A percentile compares a stretch with the other conserved stretches of the same genome.
Evolutionary conservation across 2,888 invertebrate genomes (phyloP).

Genomic region (Fissipunctia ypsillon): DNA sequence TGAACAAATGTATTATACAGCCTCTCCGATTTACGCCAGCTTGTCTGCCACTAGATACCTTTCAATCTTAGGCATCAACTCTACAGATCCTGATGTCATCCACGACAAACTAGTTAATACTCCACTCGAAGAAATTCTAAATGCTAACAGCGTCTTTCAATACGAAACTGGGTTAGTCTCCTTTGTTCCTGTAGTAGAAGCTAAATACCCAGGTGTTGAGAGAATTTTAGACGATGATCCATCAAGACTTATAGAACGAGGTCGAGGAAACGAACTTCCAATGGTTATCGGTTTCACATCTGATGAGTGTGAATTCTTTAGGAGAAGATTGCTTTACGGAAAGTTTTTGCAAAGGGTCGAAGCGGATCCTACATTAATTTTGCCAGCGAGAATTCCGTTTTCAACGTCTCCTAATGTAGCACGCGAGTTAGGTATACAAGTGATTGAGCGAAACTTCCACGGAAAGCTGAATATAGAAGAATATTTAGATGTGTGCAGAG

Average conservation of each 20-base stretch:
- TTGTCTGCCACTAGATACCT: conserved; percentile 65
- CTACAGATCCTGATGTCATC: conserved; percentile 66
- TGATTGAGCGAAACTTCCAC: conserved; percentile 62
- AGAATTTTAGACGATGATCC: conserved; percentile 71
- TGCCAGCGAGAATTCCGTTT: conserved; percentile 57
- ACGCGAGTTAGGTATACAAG: conserved; percentile 51
- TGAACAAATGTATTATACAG: conserved; percentile 59
- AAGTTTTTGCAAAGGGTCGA: conserved; percentile 47
- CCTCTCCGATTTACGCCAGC: conserved; percentile 65
- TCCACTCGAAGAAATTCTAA: conserved; percentile 71
- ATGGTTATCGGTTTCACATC: conserved; percentile 64
- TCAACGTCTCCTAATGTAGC: conserved; percentile 51
- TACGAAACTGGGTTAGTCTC: conserved; percentile 55
- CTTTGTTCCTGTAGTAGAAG: conserved; percentile 70
- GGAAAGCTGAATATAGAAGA: conserved; percentile 56
- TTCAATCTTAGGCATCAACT: conserved; percentile 79
- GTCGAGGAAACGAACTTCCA: conserved; percentile 70
- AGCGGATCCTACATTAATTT: conserved; percentile 70
- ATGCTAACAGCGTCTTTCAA: conserved; percentile 63
- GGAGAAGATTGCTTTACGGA: conserved; percentile 31
- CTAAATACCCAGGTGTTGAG: conserved; percentile 57
- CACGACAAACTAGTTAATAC: conserved; percentile 62
- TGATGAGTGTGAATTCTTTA: conserved; percentile 61
- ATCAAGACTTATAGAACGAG: conserved; percentile 62
- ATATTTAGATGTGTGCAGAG: conserved; percentile 54